Base-by-base conservation (phyloP, 1,140 invertebrate species). In the Zaprionus africanus region DNA sequence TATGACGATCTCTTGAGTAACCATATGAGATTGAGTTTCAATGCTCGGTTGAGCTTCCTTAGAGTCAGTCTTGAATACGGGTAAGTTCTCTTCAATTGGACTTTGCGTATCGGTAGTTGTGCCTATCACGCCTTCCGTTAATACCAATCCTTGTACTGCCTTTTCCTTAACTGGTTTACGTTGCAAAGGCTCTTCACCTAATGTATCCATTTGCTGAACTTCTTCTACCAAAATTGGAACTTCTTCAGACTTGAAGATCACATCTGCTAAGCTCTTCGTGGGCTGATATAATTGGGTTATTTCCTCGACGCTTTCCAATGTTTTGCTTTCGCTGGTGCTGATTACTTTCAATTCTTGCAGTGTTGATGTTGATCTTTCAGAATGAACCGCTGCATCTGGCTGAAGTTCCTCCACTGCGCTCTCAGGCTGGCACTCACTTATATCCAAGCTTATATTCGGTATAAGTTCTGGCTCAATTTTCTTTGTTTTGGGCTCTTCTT, bases 191-290 rank as follows among this genome's bases (percentile, higher is more conserved):
- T 74, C 54, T 5, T 46, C 34, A 7, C 36, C 17, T 0, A 84
- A 15, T 9, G 71, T 58, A 2, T 88, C 84, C 26, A 81, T 63
- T 17, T 74, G 15, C 36, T 60, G 94, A 81, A 17, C 95, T 95
- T 94, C 96, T 95, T 86, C 94, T 93, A 93, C 96, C 95, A 76
- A 95, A 94, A 56, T 94, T 19, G 76, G 38, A 7, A 59, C 17
- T 1, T 66, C 60, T 41, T 90, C 51, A 0, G 79, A 12, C 3
- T 75, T 79, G 1, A 92, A 6, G 11, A 56, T 66, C 1, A 77
- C 38, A 9, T 81, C 62, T 5, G 87, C 91, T 3, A 51, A 26
- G 9, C 26, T 46, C 11, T 76, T 69, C 0, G 43, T 60, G 0
- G 87, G 79, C 3, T 73, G 53, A 0, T 41, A 38, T 11, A 54